Conservation (phyloP, 2,797 vertebrate genomes). For the Macropodus opercularis region DNA sequence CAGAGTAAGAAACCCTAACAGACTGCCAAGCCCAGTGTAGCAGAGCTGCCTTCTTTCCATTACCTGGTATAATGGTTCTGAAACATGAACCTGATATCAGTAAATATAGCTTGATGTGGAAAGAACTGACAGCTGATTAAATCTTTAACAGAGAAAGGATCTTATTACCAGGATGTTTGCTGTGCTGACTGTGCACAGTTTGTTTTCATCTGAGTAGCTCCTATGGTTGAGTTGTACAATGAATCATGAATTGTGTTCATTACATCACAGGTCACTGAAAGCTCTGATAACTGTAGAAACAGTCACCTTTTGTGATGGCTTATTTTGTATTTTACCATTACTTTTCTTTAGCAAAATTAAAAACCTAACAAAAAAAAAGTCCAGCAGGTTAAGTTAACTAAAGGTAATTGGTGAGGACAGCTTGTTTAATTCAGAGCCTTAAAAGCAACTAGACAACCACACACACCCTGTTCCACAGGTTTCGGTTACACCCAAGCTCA, state of each 20-base stretch:
- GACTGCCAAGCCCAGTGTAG: too few species aligned
- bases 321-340: too few species aligned
- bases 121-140: not conserved
- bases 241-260: not conserved
- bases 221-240: not conserved
- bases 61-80: too few species aligned
- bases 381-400: not conserved
- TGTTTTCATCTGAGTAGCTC: not conserved
- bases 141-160: not conserved
- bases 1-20: too few species aligned
- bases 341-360: too few species aligned
- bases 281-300: not conserved
- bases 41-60: too few species aligned
- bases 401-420: not conserved
- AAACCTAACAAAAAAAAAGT: too few species aligned
- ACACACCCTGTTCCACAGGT: constrained; percentile 15
- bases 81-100: too few species aligned
- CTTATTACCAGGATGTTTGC: not conserved
- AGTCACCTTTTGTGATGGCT: too few species aligned
- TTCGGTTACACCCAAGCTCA: constrained; percentile 41
- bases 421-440: not conserved
- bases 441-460: not conserved
- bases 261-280: not conserved
- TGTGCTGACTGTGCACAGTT: not conserved
- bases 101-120: not conserved